Evolutionary conservation across 1,140 invertebrate species (phyloP).

Genomic region (Homalodisca vitripennis): DNA sequence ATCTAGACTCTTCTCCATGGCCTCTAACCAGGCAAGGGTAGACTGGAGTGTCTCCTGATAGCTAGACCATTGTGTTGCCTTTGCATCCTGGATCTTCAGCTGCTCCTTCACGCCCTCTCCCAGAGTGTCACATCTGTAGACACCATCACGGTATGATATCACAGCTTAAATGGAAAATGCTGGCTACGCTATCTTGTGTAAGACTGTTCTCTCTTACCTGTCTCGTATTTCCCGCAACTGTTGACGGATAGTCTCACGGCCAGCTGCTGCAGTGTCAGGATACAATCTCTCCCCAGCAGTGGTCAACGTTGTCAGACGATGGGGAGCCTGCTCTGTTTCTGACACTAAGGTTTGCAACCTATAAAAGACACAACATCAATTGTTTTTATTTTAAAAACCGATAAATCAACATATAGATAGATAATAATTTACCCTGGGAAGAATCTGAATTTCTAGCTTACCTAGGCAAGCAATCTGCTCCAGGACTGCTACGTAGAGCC

Average conservation of each 20-base stretch:
- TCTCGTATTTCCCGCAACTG: conserved; percentile 75
- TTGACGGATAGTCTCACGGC: conserved; percentile 82
- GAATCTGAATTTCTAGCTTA: background rate
- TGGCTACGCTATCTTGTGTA: too few species aligned
- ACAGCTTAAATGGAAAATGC: too few species aligned
- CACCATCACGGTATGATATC: too few species aligned
- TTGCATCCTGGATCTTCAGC: conserved; percentile 80
- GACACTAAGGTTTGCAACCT: conserved; percentile 73
- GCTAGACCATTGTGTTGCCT: conserved; percentile 77
- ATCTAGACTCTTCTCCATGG: conserved; percentile 78
- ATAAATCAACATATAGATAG: too few species aligned
- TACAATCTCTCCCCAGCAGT: conserved; percentile 81
- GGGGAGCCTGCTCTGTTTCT: conserved; percentile 80
- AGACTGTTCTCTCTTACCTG: too few species aligned
- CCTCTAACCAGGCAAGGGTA: conserved; percentile 80
- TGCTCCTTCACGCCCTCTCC: conserved; percentile 76
- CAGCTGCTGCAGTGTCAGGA: conserved; percentile 86
- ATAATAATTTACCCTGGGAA: too few species aligned
- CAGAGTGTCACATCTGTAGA: conserved; percentile 74
- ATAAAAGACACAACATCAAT: conserved; percentile 53
- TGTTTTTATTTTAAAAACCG: too few species aligned
- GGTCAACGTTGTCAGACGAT: conserved; percentile 64
- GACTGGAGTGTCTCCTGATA: conserved; percentile 85
- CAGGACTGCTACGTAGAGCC: conserved; percentile 50
- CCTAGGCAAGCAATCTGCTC: background rate